Evolutionary conservation across 92 coral and sea anemone species (phyloP).

Genomic region (Virgularia gustaviana): DNA sequence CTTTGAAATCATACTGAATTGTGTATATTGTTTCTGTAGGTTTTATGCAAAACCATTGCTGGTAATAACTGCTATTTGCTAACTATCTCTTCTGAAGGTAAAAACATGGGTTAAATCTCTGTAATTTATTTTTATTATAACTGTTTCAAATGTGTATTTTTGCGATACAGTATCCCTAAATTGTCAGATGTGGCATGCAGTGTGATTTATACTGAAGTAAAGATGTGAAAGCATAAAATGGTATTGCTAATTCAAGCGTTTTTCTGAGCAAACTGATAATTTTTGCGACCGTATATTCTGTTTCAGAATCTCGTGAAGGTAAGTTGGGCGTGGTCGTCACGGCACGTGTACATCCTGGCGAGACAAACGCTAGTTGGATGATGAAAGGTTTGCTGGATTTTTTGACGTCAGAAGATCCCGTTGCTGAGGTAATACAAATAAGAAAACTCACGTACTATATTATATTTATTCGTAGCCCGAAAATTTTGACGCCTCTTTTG

Average conservation of each 20-base stretch:
- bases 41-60: slow-evolving; percentile 86
- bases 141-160: too few species aligned
- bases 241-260: background rate
- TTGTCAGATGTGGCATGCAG: too few species aligned
- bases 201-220: background rate
- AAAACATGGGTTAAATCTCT: too few species aligned
- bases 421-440: slow-evolving; percentile 86
- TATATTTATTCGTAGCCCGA: too few species aligned
- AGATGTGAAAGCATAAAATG: background rate
- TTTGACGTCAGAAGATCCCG: slow-evolving; percentile 73
- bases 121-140: too few species aligned
- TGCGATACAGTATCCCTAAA: too few species aligned
- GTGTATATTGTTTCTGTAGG: slow-evolving; percentile 49
- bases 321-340: slow-evolving; percentile 95
- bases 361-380: slow-evolving; percentile 99
- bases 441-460: background rate
- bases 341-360: slow-evolving; percentile 99
- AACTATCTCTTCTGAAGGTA: slow-evolving; percentile 86
- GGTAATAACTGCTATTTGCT: slow-evolving; percentile 83
- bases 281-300: background rate
- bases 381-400: slow-evolving; percentile 97
- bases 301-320: slow-evolving; percentile 66
- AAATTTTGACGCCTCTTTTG: too few species aligned
- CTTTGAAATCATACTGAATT: background rate
- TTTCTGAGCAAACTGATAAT: background rate